phyloP scores from a whole-genome alignment of 2,888 invertebrate species.

The Chaitophorus viminalis region DNA sequence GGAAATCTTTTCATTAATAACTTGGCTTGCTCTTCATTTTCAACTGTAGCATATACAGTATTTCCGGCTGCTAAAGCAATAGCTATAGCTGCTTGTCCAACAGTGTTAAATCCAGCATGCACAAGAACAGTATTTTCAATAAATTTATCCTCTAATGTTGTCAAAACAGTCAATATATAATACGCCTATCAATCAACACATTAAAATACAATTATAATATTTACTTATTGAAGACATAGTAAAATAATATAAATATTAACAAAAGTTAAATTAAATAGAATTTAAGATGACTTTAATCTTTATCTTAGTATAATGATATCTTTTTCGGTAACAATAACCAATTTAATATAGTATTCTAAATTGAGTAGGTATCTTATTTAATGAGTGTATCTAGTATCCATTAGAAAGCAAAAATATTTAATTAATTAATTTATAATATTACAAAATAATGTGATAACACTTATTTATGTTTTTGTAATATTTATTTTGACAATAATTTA shows the following conservation, averaged over 20 bases:
- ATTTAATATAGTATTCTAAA: too few relatives aligned
- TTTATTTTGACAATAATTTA: background rate
- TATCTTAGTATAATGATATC: too few relatives aligned
- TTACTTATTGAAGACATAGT: too few relatives aligned
- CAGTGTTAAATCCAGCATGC: background rate
- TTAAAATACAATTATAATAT: background rate
- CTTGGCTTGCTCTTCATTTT: slow-evolving; percentile 40
- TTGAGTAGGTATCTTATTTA: too few relatives aligned
- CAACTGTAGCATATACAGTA: slow-evolving; percentile 53
- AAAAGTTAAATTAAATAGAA: too few relatives aligned
- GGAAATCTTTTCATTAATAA: slow-evolving; percentile 58
- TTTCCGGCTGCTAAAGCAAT: slow-evolving; percentile 28
- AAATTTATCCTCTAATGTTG: background rate
- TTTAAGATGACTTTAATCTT: too few relatives aligned
- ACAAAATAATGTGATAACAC: too few relatives aligned
- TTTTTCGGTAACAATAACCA: too few relatives aligned
- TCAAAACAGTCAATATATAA: slow-evolving; percentile 34
- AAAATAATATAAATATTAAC: too few relatives aligned
- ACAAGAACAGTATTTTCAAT: background rate
- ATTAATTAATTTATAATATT: background rate
- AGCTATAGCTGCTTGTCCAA: slow-evolving; percentile 61
- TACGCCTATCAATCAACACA: slow-evolving; percentile 51
- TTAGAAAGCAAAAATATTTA: too few relatives aligned
- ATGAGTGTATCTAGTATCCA: too few relatives aligned
- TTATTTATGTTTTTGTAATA: background rate